These are phyloP conservation scores for Sandelia bainsii DNA, from an alignment of 2,797 vertebrate species.

Conservation along the genomic window DNA sequence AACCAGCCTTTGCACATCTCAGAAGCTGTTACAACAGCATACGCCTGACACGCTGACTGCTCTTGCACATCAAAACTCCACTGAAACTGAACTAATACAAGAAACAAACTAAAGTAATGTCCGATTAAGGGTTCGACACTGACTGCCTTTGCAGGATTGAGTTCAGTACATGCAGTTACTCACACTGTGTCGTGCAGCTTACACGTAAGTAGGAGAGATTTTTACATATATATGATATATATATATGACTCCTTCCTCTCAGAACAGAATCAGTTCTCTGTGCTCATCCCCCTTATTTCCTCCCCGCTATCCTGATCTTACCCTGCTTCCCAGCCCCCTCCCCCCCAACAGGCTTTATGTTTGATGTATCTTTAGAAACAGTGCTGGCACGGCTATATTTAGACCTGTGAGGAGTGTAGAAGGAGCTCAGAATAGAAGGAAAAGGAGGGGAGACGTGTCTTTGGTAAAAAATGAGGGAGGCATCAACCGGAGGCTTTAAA, in stretches of 20 bases:
- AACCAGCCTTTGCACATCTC: neutral
- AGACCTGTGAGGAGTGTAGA: conserved; percentile 65
- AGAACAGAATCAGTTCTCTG: conserved; percentile 61
- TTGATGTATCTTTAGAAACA: conserved; percentile 79
- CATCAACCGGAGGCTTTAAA: conserved; percentile 79
- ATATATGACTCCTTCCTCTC: conserved; percentile 12
- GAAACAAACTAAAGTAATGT: neutral
- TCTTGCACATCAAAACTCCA: neutral
- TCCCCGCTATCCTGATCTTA: neutral
- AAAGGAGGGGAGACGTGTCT: conserved; percentile 70
- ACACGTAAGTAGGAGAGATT: neutral
- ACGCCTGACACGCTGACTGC: neutral
- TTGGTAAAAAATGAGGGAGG: conserved; percentile 77
- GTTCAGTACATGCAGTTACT: neutral
- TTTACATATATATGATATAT: neutral
- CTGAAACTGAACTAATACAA: neutral
- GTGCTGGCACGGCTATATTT: conserved; percentile 75
- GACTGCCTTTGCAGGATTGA: too few species aligned
- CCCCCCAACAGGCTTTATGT: conserved; percentile 42
- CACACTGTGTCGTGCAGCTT: neutral
- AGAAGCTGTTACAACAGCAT: too few species aligned
- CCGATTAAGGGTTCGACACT: too few species aligned
- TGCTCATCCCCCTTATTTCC: conserved; percentile 19
- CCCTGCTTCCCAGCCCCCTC: neutral
- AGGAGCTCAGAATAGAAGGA: conserved; percentile 78